Conservation (phyloP, 2,888 invertebrate genomes). For the Dryadula phaetusa region DNA sequence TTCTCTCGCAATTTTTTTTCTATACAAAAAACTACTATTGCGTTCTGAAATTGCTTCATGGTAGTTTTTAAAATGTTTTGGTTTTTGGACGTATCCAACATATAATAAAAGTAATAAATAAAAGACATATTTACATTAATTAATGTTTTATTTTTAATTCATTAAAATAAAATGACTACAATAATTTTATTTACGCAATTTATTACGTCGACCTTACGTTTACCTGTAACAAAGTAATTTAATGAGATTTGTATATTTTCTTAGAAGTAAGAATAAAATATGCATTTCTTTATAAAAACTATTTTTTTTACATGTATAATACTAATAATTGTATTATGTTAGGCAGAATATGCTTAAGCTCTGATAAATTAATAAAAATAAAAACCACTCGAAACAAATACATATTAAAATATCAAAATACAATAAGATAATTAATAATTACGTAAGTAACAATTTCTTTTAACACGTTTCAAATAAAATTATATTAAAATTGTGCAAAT, state of each 20-base stretch:
- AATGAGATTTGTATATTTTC: background rate
- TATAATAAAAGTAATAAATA: constrained; percentile 27
- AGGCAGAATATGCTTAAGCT: background rate
- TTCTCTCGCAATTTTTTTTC: constrained; percentile 47
- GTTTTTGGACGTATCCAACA: constrained; percentile 57
- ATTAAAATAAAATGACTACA: constrained; percentile 25
- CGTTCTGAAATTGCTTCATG: constrained; percentile 53
- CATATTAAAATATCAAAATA: background rate
- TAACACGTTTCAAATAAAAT: background rate
- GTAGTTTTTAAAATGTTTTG: constrained; percentile 48
- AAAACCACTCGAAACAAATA: no score
- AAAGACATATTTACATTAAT: constrained; percentile 7
- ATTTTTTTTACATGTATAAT: background rate
- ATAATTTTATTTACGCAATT: background rate
- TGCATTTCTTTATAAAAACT: no score
- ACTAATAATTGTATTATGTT: background rate
- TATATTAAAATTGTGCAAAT: background rate
- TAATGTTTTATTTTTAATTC: constrained; percentile 28
- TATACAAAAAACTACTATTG: constrained; percentile 57
- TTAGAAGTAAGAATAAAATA: background rate
- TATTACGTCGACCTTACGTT: constrained; percentile 1
- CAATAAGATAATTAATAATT: background rate
- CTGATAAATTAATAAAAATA: background rate
- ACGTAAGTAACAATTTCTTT: background rate
- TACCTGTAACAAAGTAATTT: constrained; percentile 26